Evolutionary conservation across 2,113 vertebrate species (phyloP).

Genomic region (Synchiropus splendidus): DNA sequence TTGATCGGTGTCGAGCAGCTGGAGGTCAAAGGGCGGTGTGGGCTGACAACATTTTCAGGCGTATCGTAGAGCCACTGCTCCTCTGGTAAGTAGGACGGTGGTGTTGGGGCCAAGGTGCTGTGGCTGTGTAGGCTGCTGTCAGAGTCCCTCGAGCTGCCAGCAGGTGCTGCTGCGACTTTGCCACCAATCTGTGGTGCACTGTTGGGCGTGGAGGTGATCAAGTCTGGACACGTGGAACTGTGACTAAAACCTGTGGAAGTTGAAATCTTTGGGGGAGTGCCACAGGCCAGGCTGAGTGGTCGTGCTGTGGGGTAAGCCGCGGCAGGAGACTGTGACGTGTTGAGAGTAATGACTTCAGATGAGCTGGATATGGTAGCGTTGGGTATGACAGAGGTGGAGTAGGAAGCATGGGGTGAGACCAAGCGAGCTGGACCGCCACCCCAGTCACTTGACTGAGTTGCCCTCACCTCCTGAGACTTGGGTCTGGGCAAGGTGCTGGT

Average conservation of each 20-base stretch:
- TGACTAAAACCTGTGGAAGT: constrained; percentile 41
- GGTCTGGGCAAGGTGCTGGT: constrained; percentile 62
- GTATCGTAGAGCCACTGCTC: constrained; percentile 76
- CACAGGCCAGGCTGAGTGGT: constrained; percentile 34
- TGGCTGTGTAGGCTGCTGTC: constrained; percentile 63
- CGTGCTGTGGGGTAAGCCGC: constrained; percentile 39
- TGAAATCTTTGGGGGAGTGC: constrained; percentile 13
- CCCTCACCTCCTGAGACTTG: constrained; percentile 78
- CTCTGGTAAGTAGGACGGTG: constrained; percentile 39
- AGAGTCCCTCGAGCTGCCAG: constrained; percentile 70
- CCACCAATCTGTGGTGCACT: constrained; percentile 29
- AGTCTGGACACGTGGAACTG: constrained; percentile 38
- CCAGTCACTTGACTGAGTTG: constrained; percentile 60
- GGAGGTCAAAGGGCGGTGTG: constrained; percentile 63
- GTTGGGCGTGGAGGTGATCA: constrained; percentile 42
- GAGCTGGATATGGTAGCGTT: constrained; percentile 81
- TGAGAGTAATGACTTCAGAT: constrained; percentile 77
- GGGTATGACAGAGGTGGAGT: constrained; percentile 82
- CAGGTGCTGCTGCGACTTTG: constrained; percentile 14
- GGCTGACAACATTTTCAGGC: constrained; percentile 57
- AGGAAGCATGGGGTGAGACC: constrained; percentile 81
- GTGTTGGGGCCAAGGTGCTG: constrained; percentile 44
- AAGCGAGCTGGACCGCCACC: constrained; percentile 69
- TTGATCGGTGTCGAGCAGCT: constrained; percentile 76
- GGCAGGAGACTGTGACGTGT: constrained; percentile 47